Percentiles rank a stretch among this genome's conserved stretches.
Evolutionary conservation across 1,140 invertebrate species (phyloP).

Genomic region (Cryptotermes secundus): DNA sequence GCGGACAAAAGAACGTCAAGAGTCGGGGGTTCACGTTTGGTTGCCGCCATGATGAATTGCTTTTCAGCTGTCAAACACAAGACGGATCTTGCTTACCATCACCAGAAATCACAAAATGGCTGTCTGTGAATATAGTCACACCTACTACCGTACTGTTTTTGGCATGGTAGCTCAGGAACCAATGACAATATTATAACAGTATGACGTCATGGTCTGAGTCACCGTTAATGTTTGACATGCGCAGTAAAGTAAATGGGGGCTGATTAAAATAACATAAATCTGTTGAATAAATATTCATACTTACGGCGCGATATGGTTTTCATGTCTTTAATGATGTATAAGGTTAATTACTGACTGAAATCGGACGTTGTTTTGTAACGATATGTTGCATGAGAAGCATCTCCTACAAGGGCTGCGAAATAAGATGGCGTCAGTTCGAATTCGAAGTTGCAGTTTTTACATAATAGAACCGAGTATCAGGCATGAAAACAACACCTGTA

Average conservation of each 20-base stretch:
- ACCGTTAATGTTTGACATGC: neutral
- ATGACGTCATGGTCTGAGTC: neutral
- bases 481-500: too few relatives aligned
- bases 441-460: too few relatives aligned
- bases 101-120: slow-evolving; percentile 19
- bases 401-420: too few relatives aligned
- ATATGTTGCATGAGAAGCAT: too few relatives aligned
- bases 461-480: too few relatives aligned
- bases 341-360: too few relatives aligned
- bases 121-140: neutral
- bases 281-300: too few relatives aligned
- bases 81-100: slow-evolving; percentile 24
- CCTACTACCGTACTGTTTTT: neutral
- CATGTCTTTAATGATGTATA: too few relatives aligned
- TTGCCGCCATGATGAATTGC: slow-evolving; percentile 25
- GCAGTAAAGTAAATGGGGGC: neutral
- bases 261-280: too few relatives aligned
- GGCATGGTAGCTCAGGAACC: neutral
- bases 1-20: slow-evolving; percentile 12
- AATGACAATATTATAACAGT: neutral
- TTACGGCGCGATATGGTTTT: too few relatives aligned
- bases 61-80: slow-evolving; percentile 29
- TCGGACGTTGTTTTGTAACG: too few relatives aligned
- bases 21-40: neutral
- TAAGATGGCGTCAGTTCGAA: too few relatives aligned